Base-by-base conservation (phyloP, 1,140 invertebrate species). In the Tetramorium parvispinum region DNA sequence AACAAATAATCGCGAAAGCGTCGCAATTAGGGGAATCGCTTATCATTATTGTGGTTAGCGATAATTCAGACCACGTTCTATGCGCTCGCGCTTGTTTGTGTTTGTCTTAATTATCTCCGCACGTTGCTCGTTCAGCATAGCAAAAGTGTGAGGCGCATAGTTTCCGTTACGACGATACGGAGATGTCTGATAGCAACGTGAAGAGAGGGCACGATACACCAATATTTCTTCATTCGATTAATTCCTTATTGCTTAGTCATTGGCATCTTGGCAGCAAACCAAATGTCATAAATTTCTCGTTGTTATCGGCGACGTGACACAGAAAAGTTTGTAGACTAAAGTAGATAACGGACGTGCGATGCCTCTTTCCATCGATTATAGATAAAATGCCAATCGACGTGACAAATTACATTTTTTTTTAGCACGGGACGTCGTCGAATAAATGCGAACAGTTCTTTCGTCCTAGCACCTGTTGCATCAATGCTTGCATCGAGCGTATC, bases 81-180 rank as follows among this genome's bases (percentile, higher is more conserved):
- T 11, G 32, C 18, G 70, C 8, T n/a, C 27, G 21, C n/a, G 37
- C 65, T 6, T 46, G 40, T 46, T 43, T 61, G 24, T 18, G 4
- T 40, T 40, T 51, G 43, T 16, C 43, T 79, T 66, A 79, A 81
- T 68, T 81, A 81, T 81, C 13, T 65, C 40, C n/a, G 24, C 18
- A 5, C 16, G 6, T 46, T 11, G 43, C 27, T 63, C 24, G 18
- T 24, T 43, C 55, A 37, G 46, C 43, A 59, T 59, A 40, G 8
- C n/a, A 21, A 21, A 73, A 68, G 21, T 43, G 24, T 49, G 2
- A 18, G 0, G 1, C 27, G 7, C 11, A 4, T 57, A 53, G 51
- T 32, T 0, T 21, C 10, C 40, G 10, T 65, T 6, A 21, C 6
- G 11, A 5, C 7, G 24, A 27, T 8, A 59, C 11, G 32, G n/a